A percentile compares a stretch with the other conserved stretches of the same genome.
phyloP scores from a whole-genome alignment of 2,797 vertebrate genomes.

The Dendrocincla fuliginosa region DNA sequence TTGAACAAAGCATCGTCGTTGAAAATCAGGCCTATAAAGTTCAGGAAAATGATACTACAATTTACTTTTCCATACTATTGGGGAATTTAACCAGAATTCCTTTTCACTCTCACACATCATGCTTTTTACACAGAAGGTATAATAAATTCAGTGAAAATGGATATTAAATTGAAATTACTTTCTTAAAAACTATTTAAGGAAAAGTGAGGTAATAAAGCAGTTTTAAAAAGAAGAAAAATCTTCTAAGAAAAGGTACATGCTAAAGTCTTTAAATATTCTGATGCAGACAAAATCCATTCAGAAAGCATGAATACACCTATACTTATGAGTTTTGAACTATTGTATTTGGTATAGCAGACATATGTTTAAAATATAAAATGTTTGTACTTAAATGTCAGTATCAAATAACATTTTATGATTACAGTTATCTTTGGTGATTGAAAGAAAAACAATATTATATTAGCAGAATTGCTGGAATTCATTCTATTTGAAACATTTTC shows the following conservation, averaged over 20 bases:
- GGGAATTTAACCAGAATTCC: neutral
- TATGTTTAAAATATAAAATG: neutral
- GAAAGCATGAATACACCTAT: neutral
- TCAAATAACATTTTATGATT: neutral
- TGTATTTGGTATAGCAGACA: neutral
- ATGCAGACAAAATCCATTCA: neutral
- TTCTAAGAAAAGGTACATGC: neutral
- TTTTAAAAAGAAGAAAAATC: neutral
- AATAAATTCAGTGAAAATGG: neutral
- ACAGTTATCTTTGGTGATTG: neutral
- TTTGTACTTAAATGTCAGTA: neutral
- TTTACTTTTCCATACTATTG: neutral
- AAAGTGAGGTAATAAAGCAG: neutral
- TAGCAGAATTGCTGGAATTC: neutral
- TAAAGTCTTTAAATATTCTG: neutral
- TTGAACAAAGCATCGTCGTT: neutral
- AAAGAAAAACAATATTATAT: neutral
- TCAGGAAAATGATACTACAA: neutral
- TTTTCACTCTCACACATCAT: neutral
- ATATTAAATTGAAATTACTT: constrained; percentile 3
- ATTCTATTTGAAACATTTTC: neutral
- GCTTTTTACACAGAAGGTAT: neutral
- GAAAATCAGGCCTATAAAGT: neutral
- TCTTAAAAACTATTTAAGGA: neutral
- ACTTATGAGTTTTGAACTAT: neutral